Conservation (phyloP, 1,140 invertebrate species). For the Venturia canescens region DNA sequence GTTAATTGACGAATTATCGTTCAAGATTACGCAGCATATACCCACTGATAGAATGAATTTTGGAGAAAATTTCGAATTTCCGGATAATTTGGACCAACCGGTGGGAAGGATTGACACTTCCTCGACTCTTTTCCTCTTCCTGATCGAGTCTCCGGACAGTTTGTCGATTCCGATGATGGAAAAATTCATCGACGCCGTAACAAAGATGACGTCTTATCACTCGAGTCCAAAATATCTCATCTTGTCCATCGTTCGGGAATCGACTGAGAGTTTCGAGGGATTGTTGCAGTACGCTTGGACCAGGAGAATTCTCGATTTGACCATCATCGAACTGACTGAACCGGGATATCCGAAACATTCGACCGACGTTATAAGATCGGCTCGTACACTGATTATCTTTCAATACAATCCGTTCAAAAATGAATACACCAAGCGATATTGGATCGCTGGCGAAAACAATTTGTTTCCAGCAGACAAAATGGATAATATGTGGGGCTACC, state of each 20-base stretch:
- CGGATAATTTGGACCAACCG: too few relatives aligned
- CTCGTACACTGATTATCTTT: constrained; percentile 26
- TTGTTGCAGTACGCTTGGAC: constrained; percentile 45
- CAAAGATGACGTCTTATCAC: not conserved
- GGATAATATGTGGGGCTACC: constrained; percentile 43
- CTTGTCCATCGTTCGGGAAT: not conserved
- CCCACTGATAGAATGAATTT: not conserved
- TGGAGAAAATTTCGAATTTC: not conserved
- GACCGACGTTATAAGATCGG: not conserved
- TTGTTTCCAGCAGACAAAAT: constrained; percentile 44
- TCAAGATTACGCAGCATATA: not conserved
- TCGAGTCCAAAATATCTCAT: constrained; percentile 33
- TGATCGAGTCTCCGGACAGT: not conserved
- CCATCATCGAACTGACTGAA: constrained; percentile 40
- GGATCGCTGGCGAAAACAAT: not conserved
- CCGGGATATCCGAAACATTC: not conserved
- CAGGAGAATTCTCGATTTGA: constrained; percentile 43
- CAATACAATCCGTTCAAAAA: constrained; percentile 48
- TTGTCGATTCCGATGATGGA: not conserved
- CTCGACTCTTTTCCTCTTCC: not conserved
- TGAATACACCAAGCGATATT: constrained; percentile 21
- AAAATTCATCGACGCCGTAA: constrained; percentile 19
- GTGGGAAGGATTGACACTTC: not conserved
- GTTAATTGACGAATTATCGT: not conserved
- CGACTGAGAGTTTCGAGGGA: constrained; percentile 2